Conservation (phyloP, 2,888 invertebrate genomes). For the Pachliopta kotzebuea region DNA sequence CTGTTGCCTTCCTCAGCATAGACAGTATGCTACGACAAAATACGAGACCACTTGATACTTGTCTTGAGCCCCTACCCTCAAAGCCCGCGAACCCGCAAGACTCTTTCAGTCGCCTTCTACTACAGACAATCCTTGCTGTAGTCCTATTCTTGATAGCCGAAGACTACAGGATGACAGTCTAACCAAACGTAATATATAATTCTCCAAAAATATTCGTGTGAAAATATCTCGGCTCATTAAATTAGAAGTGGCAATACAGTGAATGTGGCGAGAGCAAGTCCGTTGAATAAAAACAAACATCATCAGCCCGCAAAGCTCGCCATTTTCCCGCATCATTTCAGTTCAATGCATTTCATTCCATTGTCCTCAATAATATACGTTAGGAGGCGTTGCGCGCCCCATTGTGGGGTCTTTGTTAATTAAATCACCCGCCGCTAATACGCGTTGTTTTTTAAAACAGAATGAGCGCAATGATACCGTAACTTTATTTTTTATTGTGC, state of each 20-base stretch:
- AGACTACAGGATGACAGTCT: no score
- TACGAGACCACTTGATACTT: no score
- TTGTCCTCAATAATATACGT: slow-evolving; percentile 25
- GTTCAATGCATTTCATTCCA: slow-evolving; percentile 24
- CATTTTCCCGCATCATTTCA: slow-evolving; percentile 24
- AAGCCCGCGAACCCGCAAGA: no score
- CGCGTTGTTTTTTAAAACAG: slow-evolving; percentile 11
- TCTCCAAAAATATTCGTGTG: no score
- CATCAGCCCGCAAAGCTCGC: slow-evolving; percentile 2
- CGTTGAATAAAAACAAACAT: slow-evolving; percentile 11
- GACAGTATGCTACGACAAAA: no score
- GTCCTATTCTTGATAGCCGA: no score
- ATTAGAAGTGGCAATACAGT: not conserved
- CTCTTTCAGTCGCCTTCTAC: no score
- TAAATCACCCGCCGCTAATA: slow-evolving; percentile 23
- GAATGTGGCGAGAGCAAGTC: slow-evolving; percentile 2
- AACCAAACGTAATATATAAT: no score
- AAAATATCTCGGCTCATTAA: no score
- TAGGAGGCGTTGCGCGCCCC: slow-evolving; percentile 6
- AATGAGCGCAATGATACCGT: slow-evolving; percentile 2
- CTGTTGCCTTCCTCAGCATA: no score
- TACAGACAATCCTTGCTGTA: no score
- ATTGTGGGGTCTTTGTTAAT: slow-evolving; percentile 28
- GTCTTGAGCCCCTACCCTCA: no score
- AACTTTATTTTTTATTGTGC: not conserved